Evolutionary conservation across 1,140 invertebrate species (phyloP).

Genomic region (Saccostrea glomerata): DNA sequence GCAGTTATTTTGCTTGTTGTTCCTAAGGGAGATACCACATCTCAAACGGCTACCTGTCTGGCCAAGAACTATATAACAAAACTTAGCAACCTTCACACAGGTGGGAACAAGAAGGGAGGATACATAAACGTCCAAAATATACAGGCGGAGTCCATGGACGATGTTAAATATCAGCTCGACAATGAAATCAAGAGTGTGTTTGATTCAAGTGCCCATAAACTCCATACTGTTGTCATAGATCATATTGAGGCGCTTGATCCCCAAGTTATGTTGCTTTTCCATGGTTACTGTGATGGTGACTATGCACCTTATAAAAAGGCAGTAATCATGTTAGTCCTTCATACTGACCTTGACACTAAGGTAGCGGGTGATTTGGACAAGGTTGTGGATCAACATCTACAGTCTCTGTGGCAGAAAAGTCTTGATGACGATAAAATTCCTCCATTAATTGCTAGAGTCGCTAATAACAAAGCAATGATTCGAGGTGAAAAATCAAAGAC

Average conservation of each 20-base stretch:
- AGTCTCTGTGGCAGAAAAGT: slow-evolving; percentile 58
- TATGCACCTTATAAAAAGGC: slow-evolving; percentile 73
- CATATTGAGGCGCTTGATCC: slow-evolving; percentile 65
- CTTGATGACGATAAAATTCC: slow-evolving; percentile 68
- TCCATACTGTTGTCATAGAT: slow-evolving; percentile 63
- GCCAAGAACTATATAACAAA: slow-evolving; percentile 44
- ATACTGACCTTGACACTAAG: slow-evolving; percentile 55
- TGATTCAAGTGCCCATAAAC: slow-evolving; percentile 1
- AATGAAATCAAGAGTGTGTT: slow-evolving; percentile 54
- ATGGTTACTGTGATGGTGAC: slow-evolving; percentile 73
- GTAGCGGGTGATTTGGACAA: neutral
- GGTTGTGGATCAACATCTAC: slow-evolving; percentile 58
- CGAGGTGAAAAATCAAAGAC: slow-evolving; percentile 40
- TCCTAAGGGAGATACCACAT: slow-evolving; percentile 36
- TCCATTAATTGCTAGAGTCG: slow-evolving; percentile 67
- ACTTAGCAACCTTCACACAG: slow-evolving; percentile 53
- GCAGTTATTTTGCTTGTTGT: slow-evolving; percentile 62
- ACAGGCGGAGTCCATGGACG: slow-evolving; percentile 34
- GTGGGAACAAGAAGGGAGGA: neutral
- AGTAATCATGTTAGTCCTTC: slow-evolving; percentile 62
- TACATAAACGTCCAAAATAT: slow-evolving; percentile 49
- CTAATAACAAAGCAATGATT: slow-evolving; percentile 68
- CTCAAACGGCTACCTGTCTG: slow-evolving; percentile 50
- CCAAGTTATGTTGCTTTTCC: slow-evolving; percentile 65
- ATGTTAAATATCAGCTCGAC: slow-evolving; percentile 63